Evolutionary conservation across 2,113 vertebrate genomes (phyloP).

Genomic region (Struthidea cinerea): DNA sequence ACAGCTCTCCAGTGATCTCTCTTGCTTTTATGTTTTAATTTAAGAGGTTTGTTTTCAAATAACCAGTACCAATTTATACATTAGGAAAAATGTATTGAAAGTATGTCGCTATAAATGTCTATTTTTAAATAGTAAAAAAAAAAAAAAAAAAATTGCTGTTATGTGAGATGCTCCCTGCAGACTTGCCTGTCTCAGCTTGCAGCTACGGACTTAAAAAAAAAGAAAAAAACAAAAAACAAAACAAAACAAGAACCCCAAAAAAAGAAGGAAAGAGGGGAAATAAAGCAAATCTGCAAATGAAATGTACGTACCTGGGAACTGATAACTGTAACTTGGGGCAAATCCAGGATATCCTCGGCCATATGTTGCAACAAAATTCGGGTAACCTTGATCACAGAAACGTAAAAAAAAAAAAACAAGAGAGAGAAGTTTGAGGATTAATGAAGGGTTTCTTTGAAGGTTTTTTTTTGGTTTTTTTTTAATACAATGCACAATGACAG

Average conservation of each 20-base stretch:
- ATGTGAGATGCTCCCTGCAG: slow-evolving; percentile 30
- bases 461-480: neutral
- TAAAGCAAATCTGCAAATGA: neutral
- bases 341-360: slow-evolving; percentile 98
- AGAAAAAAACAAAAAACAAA: accelerated
- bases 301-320: slow-evolving; percentile 91
- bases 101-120: neutral
- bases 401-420: neutral
- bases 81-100: neutral
- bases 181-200: slow-evolving; percentile 33
- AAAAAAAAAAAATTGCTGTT: neutral
- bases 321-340: slow-evolving; percentile 98
- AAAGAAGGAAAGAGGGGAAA: neutral
- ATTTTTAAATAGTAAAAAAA: neutral
- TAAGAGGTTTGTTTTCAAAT: slow-evolving; percentile 29
- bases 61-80: slow-evolving; percentile 25
- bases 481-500: neutral
- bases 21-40: neutral
- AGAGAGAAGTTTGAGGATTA: slow-evolving; percentile 38
- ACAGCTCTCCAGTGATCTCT: neutral
- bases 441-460: neutral
- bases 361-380: slow-evolving; percentile 97
- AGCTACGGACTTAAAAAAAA: neutral
- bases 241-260: too few species aligned
- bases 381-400: slow-evolving; percentile 85